Evolutionary conservation across 2,113 vertebrate species (phyloP), one percentile per base, ranked within the genome.

Genomic region (Gymnarchus niloticus): DNA sequence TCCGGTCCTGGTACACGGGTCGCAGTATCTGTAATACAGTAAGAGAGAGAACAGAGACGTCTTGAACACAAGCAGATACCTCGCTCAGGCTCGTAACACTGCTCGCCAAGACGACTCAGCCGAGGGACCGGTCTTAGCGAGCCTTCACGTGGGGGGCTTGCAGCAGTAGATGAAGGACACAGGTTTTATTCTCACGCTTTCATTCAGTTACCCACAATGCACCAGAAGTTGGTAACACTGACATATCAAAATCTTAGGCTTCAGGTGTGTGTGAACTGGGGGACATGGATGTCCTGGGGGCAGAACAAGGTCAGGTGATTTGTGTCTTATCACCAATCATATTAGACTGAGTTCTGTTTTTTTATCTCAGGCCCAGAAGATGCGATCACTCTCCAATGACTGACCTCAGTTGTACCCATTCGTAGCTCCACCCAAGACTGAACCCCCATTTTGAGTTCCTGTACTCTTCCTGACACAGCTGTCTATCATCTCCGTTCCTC

Each of bases 1-100:
- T 90, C 56, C 95, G 93, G 86, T 98, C 97, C 87, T 96, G 95
- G 81, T 96, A 97, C 87, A 97, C 93, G 1, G 96, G 95, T 85
- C 96, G 94, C 92, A 99, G 93, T 84, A 97, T 94, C 97, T 95
- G 94, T 88, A 92, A 57, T 89, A 56, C 54, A 85, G 21, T 6
- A 41, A 61, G 77, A 85, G 41, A 89, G 76, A 8, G n/a, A 12
- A 37, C n/a, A 48, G 2, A 83, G n/a, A 19, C 19, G 48, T 81
- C 49, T 49, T 49, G 17, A 33, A 41, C 14, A 69, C 3, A 69
- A 41, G 6, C 61, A 69, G 5, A 25, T 33, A 25, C 61, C 52
- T 33, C 28, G 12, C 65, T 73, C 33, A 73, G 33, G 41, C 33
- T 19, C 28, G 0, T 33, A 37, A 69, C 61, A 33, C 51, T 52